Evolutionary conservation across 2,797 vertebrate genomes (phyloP), one percentile per base, ranked within the genome.

Genomic region (Danio tinwini): DNA sequence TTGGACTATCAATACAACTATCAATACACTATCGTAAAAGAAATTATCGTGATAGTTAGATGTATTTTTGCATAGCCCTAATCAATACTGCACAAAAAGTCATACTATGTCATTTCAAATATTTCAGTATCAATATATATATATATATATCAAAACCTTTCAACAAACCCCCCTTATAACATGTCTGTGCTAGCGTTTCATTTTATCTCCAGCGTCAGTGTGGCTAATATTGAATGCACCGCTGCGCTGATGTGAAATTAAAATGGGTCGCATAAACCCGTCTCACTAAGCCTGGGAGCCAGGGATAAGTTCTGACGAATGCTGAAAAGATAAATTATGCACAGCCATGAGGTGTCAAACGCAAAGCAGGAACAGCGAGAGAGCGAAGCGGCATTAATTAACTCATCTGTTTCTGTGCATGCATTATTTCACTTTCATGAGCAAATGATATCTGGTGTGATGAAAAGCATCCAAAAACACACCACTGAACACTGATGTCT

Each of bases 291-390:
- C 52, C 64, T 61, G 39, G 68, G 76, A 76, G 59, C 64, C 58
- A 71, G 58, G 29, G 47, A 62, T 53, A 81, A 81, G 21, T 71
- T 82, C 12, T 47, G 59, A 72, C 5, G 52, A 78, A 62, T 13
- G 56, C 76, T 49, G 19, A 77, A 59, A 40, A 59, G 76, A 69
- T 78, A 40, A 53, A 52, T 78, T 62, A 71, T 71, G 58, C 53
- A 77, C 58, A 65, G 49, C 42, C 44, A 58, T 19, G n/a, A 47
- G 16, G 55, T 77, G 75, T 59, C 75, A 77, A 39, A 49, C 14
- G 42, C 52, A 67, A 59, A 76, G 19, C 16, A 45, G 40, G 4
- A 1, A n/a, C n/a, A n/a, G 19, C 58, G 63, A 67, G 13, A 68
- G 42, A 29, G 29, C 59, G 44, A 68, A 69, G 53, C 53, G 7